Conservation (phyloP, 2,797 vertebrate species). For the Danionella dracula region DNA sequence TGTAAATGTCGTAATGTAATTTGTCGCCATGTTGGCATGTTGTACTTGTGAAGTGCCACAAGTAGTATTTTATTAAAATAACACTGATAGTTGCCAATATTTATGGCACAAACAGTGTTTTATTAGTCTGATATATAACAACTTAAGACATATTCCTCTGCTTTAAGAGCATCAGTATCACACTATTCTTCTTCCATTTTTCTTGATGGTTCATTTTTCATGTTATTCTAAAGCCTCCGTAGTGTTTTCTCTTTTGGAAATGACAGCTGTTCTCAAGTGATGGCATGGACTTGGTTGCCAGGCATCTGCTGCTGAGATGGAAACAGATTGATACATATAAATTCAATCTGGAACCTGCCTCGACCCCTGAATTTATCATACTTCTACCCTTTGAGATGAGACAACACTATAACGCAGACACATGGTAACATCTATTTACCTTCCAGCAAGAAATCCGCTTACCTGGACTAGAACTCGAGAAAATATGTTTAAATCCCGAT, state of each 20-base stretch:
- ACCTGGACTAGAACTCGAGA: no score
- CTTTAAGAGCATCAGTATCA: no score
- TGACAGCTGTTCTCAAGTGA: conserved; percentile 19
- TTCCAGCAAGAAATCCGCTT: conserved; percentile 2
- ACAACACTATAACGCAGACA: not conserved
- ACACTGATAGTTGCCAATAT: no score
- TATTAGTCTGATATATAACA: no score
- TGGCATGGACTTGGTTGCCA: conserved; percentile 22
- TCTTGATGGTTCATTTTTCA: not conserved
- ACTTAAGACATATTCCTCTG: not conserved
- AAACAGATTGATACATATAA: conserved; percentile 31
- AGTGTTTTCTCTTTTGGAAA: conserved; percentile 29
- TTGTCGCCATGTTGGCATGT: no score
- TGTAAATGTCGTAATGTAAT: no score
- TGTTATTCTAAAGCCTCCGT: not conserved
- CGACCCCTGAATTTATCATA: conserved; percentile 2
- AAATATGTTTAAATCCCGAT: no score
- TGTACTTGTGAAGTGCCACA: no score
- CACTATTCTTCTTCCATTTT: no score
- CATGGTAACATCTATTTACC: not conserved
- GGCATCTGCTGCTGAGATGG: conserved; percentile 19
- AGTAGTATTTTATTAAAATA: no score
- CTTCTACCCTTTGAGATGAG: not conserved
- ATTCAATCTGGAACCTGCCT: conserved; percentile 16
- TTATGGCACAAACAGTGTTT: no score